These are phyloP conservation scores for Petrolisthes manimaculis DNA, from an alignment of 2,888 invertebrate species.

Conservation along the genomic window DNA sequence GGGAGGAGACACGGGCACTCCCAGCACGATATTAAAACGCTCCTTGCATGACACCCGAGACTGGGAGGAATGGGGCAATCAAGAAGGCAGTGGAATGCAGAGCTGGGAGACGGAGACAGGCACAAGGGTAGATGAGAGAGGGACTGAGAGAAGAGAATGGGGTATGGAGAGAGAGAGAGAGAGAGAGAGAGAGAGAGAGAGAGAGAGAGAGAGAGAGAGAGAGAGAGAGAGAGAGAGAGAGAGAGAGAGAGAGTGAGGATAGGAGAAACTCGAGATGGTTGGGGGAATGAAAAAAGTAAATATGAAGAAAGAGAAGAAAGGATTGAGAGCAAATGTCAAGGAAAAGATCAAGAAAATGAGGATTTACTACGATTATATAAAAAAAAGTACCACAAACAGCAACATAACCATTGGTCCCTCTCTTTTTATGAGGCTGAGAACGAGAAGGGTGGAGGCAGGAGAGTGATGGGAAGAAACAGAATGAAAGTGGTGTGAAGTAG, in stretches of 20 bases:
- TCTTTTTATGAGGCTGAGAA: neutral
- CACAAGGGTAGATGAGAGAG: neutral
- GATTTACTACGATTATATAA: neutral
- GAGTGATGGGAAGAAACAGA: neutral
- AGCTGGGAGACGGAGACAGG: neutral
- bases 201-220: slow-evolving; percentile 18
- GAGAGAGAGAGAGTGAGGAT: neutral
- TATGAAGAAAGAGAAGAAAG: neutral
- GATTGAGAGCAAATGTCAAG: neutral
- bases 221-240: slow-evolving; percentile 11
- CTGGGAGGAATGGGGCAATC: neutral
- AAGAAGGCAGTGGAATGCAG: neutral
- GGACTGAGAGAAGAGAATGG: neutral
- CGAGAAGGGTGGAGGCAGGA: neutral
- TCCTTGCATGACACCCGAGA: neutral
- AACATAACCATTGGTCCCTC: too few relatives aligned
- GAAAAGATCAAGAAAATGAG: neutral
- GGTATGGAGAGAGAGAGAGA: neutral
- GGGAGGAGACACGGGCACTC: neutral
- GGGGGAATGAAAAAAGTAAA: neutral
- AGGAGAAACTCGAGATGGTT: neutral
- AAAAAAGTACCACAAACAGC: neutral
- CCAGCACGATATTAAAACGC: neutral
- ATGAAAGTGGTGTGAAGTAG: neutral
- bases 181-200: neutral